phyloP scores from a whole-genome alignment of 2,113 vertebrate species.

The Lipotes vexillifer region DNA sequence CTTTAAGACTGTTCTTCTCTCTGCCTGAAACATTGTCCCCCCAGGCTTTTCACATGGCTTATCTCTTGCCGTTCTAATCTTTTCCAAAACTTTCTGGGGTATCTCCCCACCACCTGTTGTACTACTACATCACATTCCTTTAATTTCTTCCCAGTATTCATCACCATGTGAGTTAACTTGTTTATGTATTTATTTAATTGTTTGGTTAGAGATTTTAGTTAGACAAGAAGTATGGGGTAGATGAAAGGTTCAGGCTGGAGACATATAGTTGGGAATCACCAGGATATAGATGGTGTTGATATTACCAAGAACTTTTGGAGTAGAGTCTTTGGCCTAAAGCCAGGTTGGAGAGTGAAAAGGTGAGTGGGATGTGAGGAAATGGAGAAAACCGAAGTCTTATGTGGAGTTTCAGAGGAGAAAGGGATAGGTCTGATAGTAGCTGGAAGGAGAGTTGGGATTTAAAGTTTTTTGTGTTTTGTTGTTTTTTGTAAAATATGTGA shows the following conservation, averaged over 20 bases:
- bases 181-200: neutral
- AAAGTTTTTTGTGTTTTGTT: neutral
- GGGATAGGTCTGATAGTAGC: neutral
- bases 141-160: neutral
- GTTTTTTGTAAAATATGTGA: constrained; percentile 28
- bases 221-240: neutral
- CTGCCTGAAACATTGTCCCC: neutral
- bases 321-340: neutral
- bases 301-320: neutral
- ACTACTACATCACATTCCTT: neutral
- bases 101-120: neutral
- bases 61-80: neutral
- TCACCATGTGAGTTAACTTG: neutral
- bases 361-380: neutral
- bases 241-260: neutral
- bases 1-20: neutral
- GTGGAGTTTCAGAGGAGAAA: neutral
- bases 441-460: neutral
- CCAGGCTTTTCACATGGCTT: neutral
- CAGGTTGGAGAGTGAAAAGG: neutral
- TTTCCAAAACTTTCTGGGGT: neutral
- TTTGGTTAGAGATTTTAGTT: neutral
- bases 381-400: neutral
- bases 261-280: neutral
- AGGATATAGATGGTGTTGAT: neutral